Conservation (phyloP, 1,140 invertebrate genomes). For the Drosophila orosa region DNA sequence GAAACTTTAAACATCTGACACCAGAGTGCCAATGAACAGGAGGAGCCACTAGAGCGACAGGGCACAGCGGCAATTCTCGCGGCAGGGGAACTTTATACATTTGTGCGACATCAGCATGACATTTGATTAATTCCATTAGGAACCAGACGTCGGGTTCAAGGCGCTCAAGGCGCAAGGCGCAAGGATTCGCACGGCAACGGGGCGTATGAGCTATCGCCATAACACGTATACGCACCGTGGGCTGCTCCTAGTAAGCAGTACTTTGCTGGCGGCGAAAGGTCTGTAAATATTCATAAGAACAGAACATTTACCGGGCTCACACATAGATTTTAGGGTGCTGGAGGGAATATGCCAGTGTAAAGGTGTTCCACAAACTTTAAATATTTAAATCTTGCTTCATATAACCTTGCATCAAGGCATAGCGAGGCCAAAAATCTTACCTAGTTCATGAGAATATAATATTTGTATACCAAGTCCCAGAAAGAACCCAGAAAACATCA, state of each 20-base stretch:
- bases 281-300: constrained; percentile 1
- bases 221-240: constrained; percentile 30
- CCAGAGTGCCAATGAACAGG: constrained; percentile 54
- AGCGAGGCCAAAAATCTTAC: too few species aligned
- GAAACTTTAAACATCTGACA: constrained; percentile 69
- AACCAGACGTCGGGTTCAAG: constrained; percentile 21
- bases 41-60: background rate
- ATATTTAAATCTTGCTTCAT: too few species aligned
- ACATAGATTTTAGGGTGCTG: background rate
- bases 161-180: constrained; percentile 6
- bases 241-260: background rate
- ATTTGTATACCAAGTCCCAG: background rate
- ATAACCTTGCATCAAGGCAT: too few species aligned
- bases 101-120: constrained; percentile 69
- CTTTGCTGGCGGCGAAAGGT: background rate
- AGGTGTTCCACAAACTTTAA: background rate
- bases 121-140: constrained; percentile 68
- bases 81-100: constrained; percentile 34
- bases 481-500: background rate
- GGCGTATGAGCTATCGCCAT: constrained; percentile 34
- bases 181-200: background rate
- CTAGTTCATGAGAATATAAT: background rate
- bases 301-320: background rate
- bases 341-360: too few species aligned
- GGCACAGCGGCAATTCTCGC: background rate